Evolutionary conservation across 2,113 vertebrate species (phyloP).

Genomic region (Coptodon rendalli): DNA sequence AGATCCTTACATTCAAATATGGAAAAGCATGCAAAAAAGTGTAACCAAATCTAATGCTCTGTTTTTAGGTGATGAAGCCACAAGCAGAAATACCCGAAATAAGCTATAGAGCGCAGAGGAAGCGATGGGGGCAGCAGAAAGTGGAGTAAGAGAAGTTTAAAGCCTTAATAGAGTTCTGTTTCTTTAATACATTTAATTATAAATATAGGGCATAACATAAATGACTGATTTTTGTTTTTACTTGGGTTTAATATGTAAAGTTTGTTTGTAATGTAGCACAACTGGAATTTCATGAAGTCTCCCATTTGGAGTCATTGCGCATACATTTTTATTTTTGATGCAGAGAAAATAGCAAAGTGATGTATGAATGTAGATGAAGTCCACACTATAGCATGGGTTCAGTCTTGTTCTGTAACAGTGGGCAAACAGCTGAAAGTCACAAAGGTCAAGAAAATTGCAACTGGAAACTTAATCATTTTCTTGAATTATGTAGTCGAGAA

Average conservation of each 20-base stretch:
- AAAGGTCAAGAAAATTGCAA: not conserved
- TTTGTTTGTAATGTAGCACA: not conserved
- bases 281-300: not conserved
- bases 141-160: not conserved
- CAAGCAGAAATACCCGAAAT: not conserved
- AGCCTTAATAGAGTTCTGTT: not conserved
- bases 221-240: not conserved
- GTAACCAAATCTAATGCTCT: not conserved
- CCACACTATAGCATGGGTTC: not conserved
- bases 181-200: not conserved
- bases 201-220: not conserved
- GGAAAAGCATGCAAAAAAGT: not conserved
- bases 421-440: not conserved
- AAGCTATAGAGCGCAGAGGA: not conserved
- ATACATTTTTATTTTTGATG: not conserved
- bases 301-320: not conserved
- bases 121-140: not conserved
- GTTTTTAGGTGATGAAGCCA: not conserved
- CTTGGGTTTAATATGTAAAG: not conserved
- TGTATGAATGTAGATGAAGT: not conserved
- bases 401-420: not conserved
- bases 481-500: rapidly evolving
- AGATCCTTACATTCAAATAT: not conserved
- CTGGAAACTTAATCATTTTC: not conserved
- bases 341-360: not conserved